Conservation (phyloP, 2,888 invertebrate genomes). For the Eupithecia vulgata region DNA sequence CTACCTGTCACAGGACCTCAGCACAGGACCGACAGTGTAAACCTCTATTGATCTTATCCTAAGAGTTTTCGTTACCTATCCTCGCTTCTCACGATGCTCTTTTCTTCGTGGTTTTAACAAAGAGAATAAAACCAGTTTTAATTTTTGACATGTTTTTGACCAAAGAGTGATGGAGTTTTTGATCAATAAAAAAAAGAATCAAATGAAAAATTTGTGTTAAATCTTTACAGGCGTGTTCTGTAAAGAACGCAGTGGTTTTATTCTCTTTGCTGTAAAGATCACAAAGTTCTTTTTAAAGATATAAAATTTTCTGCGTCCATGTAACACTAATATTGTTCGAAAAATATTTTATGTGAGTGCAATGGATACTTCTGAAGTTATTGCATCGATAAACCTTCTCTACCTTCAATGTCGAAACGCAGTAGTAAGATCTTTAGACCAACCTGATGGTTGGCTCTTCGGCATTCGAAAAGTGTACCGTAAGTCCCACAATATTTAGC, state of each 20-base stretch:
- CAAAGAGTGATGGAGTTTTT: background rate
- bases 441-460: constrained; percentile 64
- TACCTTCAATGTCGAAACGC: constrained; percentile 64
- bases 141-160: background rate
- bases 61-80: background rate
- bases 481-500: constrained; percentile 41
- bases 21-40: too few relatives aligned
- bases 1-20: too few relatives aligned
- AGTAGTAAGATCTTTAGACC: constrained; percentile 68
- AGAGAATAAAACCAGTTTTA: too few relatives aligned
- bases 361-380: constrained; percentile 47
- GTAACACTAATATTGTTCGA: background rate
- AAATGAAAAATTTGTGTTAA: background rate
- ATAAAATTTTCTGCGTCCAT: background rate
- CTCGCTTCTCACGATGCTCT: background rate
- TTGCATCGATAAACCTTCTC: constrained; percentile 52
- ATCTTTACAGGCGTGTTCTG: background rate
- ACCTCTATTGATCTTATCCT: background rate
- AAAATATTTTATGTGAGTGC: constrained; percentile 38
- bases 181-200: too few relatives aligned
- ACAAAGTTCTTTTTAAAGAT: too few relatives aligned
- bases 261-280: too few relatives aligned
- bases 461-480: constrained; percentile 56
- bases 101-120: background rate
- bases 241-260: too few relatives aligned